phyloP scores from a whole-genome alignment of 2,113 vertebrate genomes.

The Zootoca vivipara region DNA sequence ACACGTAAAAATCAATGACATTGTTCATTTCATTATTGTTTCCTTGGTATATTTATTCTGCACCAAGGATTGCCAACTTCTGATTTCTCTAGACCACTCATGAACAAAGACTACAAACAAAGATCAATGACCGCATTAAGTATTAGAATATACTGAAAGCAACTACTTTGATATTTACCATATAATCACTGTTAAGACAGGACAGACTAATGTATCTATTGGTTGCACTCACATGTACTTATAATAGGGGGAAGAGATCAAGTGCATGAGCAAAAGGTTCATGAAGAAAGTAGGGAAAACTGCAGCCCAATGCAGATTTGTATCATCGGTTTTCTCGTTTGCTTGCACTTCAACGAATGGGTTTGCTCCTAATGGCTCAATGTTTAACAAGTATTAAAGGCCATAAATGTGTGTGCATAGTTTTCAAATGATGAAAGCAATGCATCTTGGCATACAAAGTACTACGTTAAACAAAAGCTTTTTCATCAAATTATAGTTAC shows the following conservation, averaged over 20 bases:
- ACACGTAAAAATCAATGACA: neutral
- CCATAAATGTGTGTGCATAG: neutral
- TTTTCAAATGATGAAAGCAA: neutral
- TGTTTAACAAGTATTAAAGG: slow-evolving; percentile 9
- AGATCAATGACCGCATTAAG: neutral
- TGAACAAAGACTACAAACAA: neutral
- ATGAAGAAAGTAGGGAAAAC: neutral
- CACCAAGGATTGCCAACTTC: neutral
- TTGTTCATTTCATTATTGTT: neutral
- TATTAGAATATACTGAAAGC: neutral
- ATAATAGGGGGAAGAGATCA: neutral
- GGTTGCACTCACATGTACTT: neutral
- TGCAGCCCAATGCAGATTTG: slow-evolving; percentile 48
- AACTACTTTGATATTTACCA: neutral
- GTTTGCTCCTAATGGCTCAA: slow-evolving; percentile 32
- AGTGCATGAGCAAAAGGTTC: neutral
- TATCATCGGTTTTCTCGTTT: slow-evolving; percentile 25
- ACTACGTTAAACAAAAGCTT: neutral
- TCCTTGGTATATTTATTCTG: neutral
- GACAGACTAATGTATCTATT: neutral
- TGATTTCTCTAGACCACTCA: neutral
- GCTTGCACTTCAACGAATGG: slow-evolving; percentile 46
- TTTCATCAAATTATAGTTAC: neutral
- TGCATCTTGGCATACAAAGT: neutral
- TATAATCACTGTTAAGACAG: neutral